phyloP scores from a whole-genome alignment of 2,797 vertebrate species.

The Melanotaenia pygmaea region DNA sequence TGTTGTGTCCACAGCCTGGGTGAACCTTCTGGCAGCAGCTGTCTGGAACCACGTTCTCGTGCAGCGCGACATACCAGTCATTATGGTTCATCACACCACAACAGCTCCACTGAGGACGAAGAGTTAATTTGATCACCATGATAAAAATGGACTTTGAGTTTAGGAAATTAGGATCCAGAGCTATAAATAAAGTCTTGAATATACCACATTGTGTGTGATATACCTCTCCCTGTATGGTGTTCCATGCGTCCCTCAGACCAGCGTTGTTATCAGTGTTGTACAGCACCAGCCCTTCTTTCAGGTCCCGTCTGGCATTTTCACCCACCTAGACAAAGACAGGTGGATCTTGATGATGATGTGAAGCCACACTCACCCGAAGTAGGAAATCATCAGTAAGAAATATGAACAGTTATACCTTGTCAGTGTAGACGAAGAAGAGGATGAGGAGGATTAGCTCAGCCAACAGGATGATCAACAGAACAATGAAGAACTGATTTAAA shows the following conservation, averaged over 20 bases:
- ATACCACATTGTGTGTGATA: not conserved
- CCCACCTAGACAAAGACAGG: constrained; percentile 84
- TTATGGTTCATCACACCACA: constrained; percentile 90
- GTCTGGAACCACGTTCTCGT: constrained; percentile 90
- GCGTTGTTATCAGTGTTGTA: constrained; percentile 94
- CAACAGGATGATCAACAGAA: constrained; percentile 93
- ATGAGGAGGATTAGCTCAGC: constrained; percentile 95
- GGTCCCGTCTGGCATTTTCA: constrained; percentile 91
- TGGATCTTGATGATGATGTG: constrained; percentile 4
- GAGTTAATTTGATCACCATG: not conserved
- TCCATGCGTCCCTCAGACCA: constrained; percentile 95
- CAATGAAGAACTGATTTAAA: constrained; percentile 92
- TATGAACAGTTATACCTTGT: constrained; percentile 85
- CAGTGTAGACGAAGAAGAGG: constrained; percentile 97
- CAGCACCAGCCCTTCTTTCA: constrained; percentile 92
- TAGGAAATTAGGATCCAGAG: not conserved
- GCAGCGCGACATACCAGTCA: constrained; percentile 91
- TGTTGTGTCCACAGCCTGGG: constrained; percentile 89
- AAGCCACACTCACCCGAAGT: not conserved
- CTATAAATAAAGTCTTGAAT: not conserved
- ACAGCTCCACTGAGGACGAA: constrained; percentile 89
- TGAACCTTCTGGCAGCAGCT: constrained; percentile 91
- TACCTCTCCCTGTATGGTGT: constrained; percentile 97
- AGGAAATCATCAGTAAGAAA: too few relatives aligned
- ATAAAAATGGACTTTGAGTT: too few relatives aligned